These are phyloP conservation scores for Plecotus auritus DNA, from an alignment of 2,113 vertebrate genomes.

Conservation along the genomic window DNA sequence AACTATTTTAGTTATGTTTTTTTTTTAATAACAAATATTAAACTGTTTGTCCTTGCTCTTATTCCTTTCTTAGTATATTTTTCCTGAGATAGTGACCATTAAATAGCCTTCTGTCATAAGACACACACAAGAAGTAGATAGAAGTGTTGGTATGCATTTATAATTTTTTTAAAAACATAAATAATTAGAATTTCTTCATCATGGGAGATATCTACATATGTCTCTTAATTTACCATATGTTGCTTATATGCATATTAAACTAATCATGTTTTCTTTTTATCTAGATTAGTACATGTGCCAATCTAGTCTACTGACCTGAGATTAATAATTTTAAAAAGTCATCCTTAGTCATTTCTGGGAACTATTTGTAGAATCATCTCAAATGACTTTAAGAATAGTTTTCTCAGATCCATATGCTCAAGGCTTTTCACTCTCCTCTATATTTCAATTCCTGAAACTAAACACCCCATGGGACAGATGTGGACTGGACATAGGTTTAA, in stretches of 20 bases:
- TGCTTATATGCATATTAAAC: background rate
- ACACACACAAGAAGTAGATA: background rate
- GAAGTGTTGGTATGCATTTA: background rate
- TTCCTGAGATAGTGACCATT: background rate
- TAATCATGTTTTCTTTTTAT: background rate
- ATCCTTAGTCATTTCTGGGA: background rate
- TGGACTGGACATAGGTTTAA: background rate
- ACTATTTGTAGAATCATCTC: background rate
- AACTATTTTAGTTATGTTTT: background rate
- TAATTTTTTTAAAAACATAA: background rate
- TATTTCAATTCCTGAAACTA: background rate
- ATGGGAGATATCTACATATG: background rate
- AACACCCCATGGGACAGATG: background rate
- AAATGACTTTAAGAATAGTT: background rate
- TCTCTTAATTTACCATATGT: background rate
- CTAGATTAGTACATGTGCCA: background rate
- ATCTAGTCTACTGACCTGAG: background rate
- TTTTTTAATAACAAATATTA: background rate
- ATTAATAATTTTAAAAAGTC: background rate
- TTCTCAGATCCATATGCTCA: background rate
- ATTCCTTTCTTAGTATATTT: background rate
- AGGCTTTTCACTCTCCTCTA: background rate
- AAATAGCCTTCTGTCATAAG: background rate
- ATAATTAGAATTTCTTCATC: background rate
- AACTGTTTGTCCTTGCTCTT: background rate